Evolutionary conservation across 2,888 invertebrate genomes (phyloP).

Genomic region (Onchidella celtica): DNA sequence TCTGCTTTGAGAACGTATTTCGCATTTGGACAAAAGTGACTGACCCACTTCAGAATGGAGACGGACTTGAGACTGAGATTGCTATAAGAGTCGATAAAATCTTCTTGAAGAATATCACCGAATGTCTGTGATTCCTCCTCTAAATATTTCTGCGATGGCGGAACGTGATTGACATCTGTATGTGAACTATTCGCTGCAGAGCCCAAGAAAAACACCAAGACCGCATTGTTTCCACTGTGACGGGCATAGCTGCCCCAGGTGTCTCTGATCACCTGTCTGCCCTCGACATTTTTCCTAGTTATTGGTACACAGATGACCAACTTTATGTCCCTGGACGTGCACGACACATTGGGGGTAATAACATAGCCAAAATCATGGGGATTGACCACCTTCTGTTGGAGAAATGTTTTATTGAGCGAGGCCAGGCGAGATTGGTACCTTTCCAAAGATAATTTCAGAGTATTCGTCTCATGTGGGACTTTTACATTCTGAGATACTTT

Average conservation of each 20-base stretch:
- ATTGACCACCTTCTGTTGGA: background rate
- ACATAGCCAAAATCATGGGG: slow-evolving; percentile 20
- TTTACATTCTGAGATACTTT: no score
- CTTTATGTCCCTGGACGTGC: slow-evolving; percentile 32
- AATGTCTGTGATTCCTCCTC: slow-evolving; percentile 68
- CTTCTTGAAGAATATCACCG: slow-evolving; percentile 75
- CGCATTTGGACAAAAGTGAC: slow-evolving; percentile 75
- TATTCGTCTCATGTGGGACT: no score
- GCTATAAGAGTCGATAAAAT: slow-evolving; percentile 78
- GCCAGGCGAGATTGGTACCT: no score
- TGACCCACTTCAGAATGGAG: slow-evolving; percentile 80
- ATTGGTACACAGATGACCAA: slow-evolving; percentile 69
- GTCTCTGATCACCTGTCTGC: slow-evolving; percentile 68
- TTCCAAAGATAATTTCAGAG: no score
- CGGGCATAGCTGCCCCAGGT: slow-evolving; percentile 73
- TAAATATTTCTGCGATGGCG: slow-evolving; percentile 53
- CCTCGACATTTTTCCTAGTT: slow-evolving; percentile 63
- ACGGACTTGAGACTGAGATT: slow-evolving; percentile 81
- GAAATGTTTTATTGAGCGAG: slow-evolving; percentile 2
- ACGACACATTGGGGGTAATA: background rate
- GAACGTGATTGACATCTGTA: background rate
- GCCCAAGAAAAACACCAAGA: slow-evolving; percentile 74
- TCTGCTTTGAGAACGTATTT: slow-evolving; percentile 79
- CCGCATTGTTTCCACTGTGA: slow-evolving; percentile 41
- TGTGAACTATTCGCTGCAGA: background rate